Conservation (phyloP, 2,888 invertebrate species). For the Diaphora mendica region DNA sequence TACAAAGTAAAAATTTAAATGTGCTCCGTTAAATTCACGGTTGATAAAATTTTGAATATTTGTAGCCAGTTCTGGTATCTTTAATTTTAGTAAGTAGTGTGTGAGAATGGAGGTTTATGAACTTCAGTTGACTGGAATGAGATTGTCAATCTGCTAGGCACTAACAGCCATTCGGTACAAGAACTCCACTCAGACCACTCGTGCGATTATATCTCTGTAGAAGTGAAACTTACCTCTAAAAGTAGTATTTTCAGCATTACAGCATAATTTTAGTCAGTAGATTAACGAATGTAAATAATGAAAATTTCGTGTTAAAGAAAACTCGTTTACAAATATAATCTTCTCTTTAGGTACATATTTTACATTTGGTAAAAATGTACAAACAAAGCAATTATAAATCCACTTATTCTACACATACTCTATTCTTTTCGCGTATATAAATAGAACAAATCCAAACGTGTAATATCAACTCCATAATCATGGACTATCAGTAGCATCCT, state of each 20-base stretch:
- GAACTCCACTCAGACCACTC: not conserved
- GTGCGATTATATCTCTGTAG: not conserved
- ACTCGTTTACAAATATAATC: not conserved
- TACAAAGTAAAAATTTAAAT: not conserved
- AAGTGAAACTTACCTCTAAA: not conserved
- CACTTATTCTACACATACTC: not conserved
- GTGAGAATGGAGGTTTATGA: not conserved
- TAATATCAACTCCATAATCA: slow-evolving; percentile 18
- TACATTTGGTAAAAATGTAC: not conserved
- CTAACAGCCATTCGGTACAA: not conserved
- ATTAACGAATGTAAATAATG: not conserved
- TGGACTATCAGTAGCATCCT: slow-evolving; percentile 31
- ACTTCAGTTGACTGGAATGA: not conserved
- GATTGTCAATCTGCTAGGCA: not conserved
- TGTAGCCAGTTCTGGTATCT: no score
- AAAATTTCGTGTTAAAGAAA: not conserved
- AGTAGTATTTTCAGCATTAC: not conserved
- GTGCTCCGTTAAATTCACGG: not conserved
- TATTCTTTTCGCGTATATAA: not conserved
- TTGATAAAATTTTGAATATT: not conserved
- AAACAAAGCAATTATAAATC: not conserved
- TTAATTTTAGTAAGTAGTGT: not conserved
- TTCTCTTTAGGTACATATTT: not conserved
- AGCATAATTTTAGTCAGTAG: not conserved
- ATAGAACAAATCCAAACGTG: not conserved